Percentiles rank a stretch among this genome's conserved stretches.
Conservation (phyloP, 1,140 invertebrate species). For the Druon quercuslanigerum region DNA sequence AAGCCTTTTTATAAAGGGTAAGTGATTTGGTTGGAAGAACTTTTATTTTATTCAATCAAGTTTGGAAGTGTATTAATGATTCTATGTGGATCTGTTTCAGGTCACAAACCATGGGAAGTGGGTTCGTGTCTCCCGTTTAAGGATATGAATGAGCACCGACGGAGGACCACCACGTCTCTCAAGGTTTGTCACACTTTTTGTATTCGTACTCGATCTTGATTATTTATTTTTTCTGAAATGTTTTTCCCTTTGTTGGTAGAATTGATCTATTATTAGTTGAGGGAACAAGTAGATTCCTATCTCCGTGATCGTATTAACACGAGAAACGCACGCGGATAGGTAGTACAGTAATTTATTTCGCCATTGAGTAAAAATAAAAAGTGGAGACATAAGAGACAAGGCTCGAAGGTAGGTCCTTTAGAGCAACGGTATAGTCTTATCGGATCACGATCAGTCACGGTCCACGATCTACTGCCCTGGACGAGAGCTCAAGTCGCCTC, state of each 20-base stretch:
- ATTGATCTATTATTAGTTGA: constrained; percentile 4
- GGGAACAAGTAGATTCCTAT: background rate
- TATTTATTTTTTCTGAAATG: background rate
- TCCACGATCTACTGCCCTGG: constrained; percentile 45
- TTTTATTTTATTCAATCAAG: constrained; percentile 13
- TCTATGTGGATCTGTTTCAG: constrained; percentile 69
- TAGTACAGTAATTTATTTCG: constrained; percentile 41
- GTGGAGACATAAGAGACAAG: constrained; percentile 34
- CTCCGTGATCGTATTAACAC: constrained; percentile 12
- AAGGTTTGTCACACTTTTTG: constrained; percentile 59
- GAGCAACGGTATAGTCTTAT: constrained; percentile 62
- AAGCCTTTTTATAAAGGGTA: constrained; percentile 93
- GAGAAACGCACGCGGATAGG: constrained; percentile 28
- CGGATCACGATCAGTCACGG: constrained; percentile 57
- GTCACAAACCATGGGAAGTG: constrained; percentile 78
- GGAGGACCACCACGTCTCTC: constrained; percentile 43
- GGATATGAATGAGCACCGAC: constrained; percentile 2
- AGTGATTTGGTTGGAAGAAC: constrained; percentile 55
- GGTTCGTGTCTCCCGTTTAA: constrained; percentile 81
- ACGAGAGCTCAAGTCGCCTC: constrained; percentile 46
- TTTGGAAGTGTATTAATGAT: constrained; percentile 9
- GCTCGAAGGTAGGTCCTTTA: constrained; percentile 53
- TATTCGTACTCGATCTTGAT: background rate
- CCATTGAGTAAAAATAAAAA: constrained; percentile 38
- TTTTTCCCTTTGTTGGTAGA: background rate